Base-by-base conservation (phyloP, 2,113 vertebrate species). In the Nannobrachium achirus region DNA sequence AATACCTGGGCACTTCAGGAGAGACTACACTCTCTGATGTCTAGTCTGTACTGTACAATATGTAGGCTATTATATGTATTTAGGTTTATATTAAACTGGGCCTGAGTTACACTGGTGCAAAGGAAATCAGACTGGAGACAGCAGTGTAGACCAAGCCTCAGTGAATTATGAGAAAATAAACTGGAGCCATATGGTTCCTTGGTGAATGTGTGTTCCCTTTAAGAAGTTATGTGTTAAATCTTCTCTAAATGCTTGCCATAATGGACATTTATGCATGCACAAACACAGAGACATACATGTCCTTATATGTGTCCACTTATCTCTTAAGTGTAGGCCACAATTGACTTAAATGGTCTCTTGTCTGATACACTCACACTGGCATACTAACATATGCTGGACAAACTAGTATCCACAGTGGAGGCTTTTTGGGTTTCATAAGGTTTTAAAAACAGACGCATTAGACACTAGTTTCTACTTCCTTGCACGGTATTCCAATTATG, bases 91-190 rank as follows among this genome's bases (percentile, higher is more conserved):
- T n/a, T n/a, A 65, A 81, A 69, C 40, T 68, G 56, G 78, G 80
- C 2, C 4, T 76, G 69, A 79, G 76, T 65, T 66, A 77, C 59
- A 71, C 61, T 71, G 66, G 18, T 67, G 16, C 67, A 77, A 49
- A 69, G 18, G 41, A 65, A 65, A 79, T 81, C 74, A 80, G 83
- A 85, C 79, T 55, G 64, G 71, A 65, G 52, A 44, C 56, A 6
- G 13, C 59, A 19, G 60, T 58, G 69, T 2, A 77, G 81, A 83
- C 85, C 69, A 87, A 86, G 52, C 57, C 48, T 1, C 69, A 68
- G 52, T 78, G 46, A 62, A 75, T 82, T 69, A 70, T 75, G 56
- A 20, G 19, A 14, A 75, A 80, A 75, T 40, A 76, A 81, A 86
- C 53, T 15, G 63, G 65, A 66, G 65, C 76, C 83, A 82, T 44